Evolutionary conservation across 1,140 invertebrate genomes (phyloP).

Genomic region (Meloidogyne chitwoodi): DNA sequence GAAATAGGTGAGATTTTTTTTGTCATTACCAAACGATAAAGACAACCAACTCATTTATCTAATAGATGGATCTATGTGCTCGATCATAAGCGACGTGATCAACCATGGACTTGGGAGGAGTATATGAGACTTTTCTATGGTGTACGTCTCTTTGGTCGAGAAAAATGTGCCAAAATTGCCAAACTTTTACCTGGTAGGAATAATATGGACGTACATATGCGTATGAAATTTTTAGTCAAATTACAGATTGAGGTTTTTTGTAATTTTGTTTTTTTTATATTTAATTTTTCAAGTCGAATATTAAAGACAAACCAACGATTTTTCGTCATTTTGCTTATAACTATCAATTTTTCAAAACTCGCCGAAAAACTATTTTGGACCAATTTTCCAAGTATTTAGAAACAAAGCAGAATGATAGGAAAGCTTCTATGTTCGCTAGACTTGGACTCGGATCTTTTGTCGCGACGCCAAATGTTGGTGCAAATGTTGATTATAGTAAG

Average conservation of each 20-base stretch:
- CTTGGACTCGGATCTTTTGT: conserved; percentile 38
- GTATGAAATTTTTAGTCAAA: conserved; percentile 27
- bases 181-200: conserved; percentile 39
- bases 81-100: conserved; percentile 35
- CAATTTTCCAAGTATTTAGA: conserved; percentile 10
- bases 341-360: conserved; percentile 22
- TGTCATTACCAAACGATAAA: too few relatives aligned
- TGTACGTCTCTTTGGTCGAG: conserved; percentile 32
- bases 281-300: neutral
- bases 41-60: too few relatives aligned
- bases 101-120: conserved; percentile 36
- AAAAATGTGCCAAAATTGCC: conserved; percentile 37
- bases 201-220: conserved; percentile 38
- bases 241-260: conserved; percentile 36
- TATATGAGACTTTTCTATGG: conserved; percentile 34
- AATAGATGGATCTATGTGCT: conserved; percentile 29
- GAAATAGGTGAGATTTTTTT: too few relatives aligned
- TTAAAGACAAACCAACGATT: neutral
- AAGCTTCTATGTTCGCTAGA: neutral
- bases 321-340: conserved; percentile 16
- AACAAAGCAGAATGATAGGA: neutral
- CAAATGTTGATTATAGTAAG: neutral
- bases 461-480: too few relatives aligned
- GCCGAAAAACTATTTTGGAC: conserved; percentile 12
- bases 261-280: neutral